Conservation (phyloP, 1,140 invertebrate species). For the Coenobita brevimanus region DNA sequence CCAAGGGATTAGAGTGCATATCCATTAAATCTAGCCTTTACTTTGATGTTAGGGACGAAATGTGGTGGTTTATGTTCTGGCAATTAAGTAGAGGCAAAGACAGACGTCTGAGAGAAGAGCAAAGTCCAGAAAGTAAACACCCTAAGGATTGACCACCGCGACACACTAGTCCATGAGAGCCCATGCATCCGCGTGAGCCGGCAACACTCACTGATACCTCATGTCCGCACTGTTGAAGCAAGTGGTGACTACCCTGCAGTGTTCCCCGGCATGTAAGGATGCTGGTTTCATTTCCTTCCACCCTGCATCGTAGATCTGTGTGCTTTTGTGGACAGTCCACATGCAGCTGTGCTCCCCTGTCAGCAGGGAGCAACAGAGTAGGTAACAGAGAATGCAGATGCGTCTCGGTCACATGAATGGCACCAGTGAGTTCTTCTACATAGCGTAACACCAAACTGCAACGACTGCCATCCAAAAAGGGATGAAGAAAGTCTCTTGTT, state of each 20-base stretch:
- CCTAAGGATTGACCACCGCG: not conserved
- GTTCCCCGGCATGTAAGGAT: conserved; percentile 26
- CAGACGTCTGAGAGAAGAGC: not conserved
- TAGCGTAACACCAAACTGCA: conserved; percentile 35
- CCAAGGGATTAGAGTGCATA: no score
- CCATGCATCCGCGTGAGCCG: conserved; percentile 22
- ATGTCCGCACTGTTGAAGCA: conserved; percentile 25
- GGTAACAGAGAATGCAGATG: not conserved
- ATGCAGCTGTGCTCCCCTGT: conserved; percentile 38
- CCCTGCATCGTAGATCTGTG: conserved; percentile 27
- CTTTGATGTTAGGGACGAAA: no score
- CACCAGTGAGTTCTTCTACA: conserved; percentile 36
- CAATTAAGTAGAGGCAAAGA: not conserved
- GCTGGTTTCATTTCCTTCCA: not conserved
- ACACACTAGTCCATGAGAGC: conserved; percentile 5
- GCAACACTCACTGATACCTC: conserved; percentile 31
- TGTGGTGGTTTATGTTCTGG: no score
- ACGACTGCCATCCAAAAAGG: conserved; percentile 8
- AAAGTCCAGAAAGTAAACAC: conserved; percentile 33
- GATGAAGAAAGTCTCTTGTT: conserved; percentile 30
- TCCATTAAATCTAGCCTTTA: no score
- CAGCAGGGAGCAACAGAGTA: conserved; percentile 33
- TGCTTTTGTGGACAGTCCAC: conserved; percentile 41
- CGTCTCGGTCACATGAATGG: conserved; percentile 3
- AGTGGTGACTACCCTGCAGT: conserved; percentile 33